Percentiles rank a stretch among this genome's conserved stretches.
Conservation (phyloP, 1,140 invertebrate genomes). For the Lamellibrachia luymesi region DNA sequence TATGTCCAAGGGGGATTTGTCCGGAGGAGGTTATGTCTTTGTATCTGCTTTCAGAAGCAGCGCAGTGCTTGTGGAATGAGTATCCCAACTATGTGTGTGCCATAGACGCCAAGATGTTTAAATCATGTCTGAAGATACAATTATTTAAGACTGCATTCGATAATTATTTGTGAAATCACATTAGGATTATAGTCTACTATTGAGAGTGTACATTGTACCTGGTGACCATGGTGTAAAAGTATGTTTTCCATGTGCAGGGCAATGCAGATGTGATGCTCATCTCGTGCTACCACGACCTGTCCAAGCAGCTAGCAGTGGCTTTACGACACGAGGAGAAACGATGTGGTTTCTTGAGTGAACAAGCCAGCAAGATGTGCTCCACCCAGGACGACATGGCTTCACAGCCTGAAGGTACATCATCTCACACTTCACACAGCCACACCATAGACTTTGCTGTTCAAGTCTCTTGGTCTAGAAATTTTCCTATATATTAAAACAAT, state of each 20-base stretch:
- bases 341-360: constrained; percentile 82
- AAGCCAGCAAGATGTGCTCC: constrained; percentile 84
- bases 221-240: background rate
- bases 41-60: too few species aligned
- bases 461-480: background rate
- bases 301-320: constrained; percentile 84
- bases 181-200: too few species aligned
- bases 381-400: constrained; percentile 68
- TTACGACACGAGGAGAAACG: constrained; percentile 87
- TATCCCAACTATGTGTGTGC: too few species aligned
- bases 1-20: too few species aligned
- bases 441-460: background rate
- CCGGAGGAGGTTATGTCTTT: too few species aligned
- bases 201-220: background rate
- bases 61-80: too few species aligned
- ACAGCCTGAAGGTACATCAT: constrained; percentile 59
- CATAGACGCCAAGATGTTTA: too few species aligned
- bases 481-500: too few species aligned
- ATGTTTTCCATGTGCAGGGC: background rate
- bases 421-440: background rate
- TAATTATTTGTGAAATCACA: too few species aligned
- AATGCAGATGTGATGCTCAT: background rate
- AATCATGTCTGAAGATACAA: too few species aligned
- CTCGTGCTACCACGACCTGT: constrained; percentile 87
- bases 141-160: too few species aligned